Conservation (phyloP, 2,888 invertebrate species). For the Geotrupes spiniger region DNA sequence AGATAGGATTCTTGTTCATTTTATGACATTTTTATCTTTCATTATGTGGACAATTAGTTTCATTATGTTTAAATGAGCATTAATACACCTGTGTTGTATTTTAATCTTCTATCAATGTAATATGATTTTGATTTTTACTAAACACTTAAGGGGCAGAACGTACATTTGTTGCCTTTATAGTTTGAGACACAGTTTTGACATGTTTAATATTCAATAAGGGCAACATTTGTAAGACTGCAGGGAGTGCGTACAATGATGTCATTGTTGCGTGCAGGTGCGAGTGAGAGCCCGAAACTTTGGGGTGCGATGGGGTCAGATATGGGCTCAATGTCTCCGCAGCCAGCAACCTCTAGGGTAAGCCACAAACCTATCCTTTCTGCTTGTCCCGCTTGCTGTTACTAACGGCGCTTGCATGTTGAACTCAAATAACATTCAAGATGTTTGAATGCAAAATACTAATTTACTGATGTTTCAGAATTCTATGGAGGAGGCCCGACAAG, state of each 20-base stretch:
- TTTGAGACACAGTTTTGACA: slow-evolving; percentile 5
- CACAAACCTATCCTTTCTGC: slow-evolving; percentile 37
- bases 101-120: neutral
- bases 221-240: slow-evolving; percentile 50
- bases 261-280: slow-evolving; percentile 55
- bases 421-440: neutral
- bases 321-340: slow-evolving; percentile 55
- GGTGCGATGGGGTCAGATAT: slow-evolving; percentile 54
- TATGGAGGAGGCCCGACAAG: slow-evolving; percentile 71
- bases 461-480: slow-evolving; percentile 58
- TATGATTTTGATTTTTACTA: slow-evolving; percentile 27
- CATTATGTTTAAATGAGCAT: too few relatives aligned
- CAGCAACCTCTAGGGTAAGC: slow-evolving; percentile 63
- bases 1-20: too few relatives aligned
- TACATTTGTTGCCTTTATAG: slow-evolving; percentile 32
- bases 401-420: slow-evolving; percentile 34
- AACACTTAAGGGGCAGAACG: slow-evolving; percentile 41
- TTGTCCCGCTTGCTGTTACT: slow-evolving; percentile 40
- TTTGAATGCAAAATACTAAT: neutral
- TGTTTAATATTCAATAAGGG: slow-evolving; percentile 13
- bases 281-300: slow-evolving; percentile 57
- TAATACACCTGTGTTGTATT: too few relatives aligned
- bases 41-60: too few relatives aligned
- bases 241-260: slow-evolving; percentile 49
- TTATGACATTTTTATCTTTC: too few relatives aligned